Evolutionary conservation across 2,888 invertebrate genomes (phyloP).

Genomic region (Macaria liturata): DNA sequence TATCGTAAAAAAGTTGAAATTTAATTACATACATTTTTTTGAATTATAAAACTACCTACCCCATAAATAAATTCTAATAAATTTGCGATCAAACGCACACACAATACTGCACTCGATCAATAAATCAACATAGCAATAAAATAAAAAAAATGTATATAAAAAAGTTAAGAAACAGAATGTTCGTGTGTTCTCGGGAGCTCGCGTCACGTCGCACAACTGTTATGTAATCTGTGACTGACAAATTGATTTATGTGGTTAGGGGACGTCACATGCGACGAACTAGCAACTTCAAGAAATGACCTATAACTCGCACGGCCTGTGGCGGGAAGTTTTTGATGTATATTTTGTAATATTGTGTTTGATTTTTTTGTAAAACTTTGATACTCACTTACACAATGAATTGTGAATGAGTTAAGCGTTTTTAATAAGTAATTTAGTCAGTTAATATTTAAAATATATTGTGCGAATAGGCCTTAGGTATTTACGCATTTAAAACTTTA

Average conservation of each 20-base stretch:
- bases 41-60: too few relatives aligned
- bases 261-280: slow-evolving; percentile 33
- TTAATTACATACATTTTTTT: too few relatives aligned
- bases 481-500: too few relatives aligned
- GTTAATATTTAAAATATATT: too few relatives aligned
- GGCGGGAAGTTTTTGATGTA: neutral
- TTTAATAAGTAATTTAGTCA: too few relatives aligned
- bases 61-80: slow-evolving; percentile 11
- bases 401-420: too few relatives aligned
- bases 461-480: too few relatives aligned
- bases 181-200: slow-evolving; percentile 44
- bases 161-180: slow-evolving; percentile 31
- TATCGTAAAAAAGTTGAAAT: too few relatives aligned
- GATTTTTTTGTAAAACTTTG: too few relatives aligned
- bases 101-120: slow-evolving; percentile 26
- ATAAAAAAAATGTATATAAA: slow-evolving; percentile 15
- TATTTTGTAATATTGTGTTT: too few relatives aligned
- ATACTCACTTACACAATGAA: too few relatives aligned
- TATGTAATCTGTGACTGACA: slow-evolving; percentile 54
- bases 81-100: slow-evolving; percentile 15
- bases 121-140: slow-evolving; percentile 31
- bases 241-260: slow-evolving; percentile 74
- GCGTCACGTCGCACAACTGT: slow-evolving; percentile 50
- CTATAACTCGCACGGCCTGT: slow-evolving; percentile 44
- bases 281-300: slow-evolving; percentile 57